phyloP scores from a whole-genome alignment of 2,888 invertebrate species.

The Scotopteryx bipunctaria region DNA sequence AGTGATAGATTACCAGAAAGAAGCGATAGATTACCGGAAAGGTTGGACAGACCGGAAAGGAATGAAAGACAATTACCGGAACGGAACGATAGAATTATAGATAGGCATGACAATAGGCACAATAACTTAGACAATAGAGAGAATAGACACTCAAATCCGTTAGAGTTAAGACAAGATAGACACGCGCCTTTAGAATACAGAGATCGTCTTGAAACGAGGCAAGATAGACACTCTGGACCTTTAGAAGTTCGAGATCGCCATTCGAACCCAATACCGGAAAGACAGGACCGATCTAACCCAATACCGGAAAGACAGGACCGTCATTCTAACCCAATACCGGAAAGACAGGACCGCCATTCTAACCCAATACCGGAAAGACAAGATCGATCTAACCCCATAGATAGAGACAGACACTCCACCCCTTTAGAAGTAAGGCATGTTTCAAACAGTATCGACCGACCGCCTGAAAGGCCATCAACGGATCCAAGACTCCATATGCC shows the following conservation, averaged over 20 bases:
- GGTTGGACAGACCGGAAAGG: conserved; percentile 26
- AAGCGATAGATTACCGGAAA: neutral
- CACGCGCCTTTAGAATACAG: conserved; percentile 36
- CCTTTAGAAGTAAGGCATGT: conserved; percentile 29
- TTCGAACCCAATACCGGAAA: conserved; percentile 30
- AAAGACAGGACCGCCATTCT: conserved; percentile 18
- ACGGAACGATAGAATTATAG: conserved; percentile 22
- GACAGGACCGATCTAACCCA: conserved; percentile 28
- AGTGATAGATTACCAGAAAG: conserved; percentile 34
- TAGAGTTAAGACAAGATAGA: conserved; percentile 32
- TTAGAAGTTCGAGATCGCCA: conserved; percentile 27
- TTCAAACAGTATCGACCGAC: conserved; percentile 9
- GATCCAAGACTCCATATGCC: conserved; percentile 21
- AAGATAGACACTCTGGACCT: conserved; percentile 25
- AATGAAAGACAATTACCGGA: conserved; percentile 30
- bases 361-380: conserved; percentile 18
- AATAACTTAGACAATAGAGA: conserved; percentile 29
- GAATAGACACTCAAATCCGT: conserved; percentile 34
- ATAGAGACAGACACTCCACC: conserved; percentile 32
- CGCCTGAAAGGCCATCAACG: conserved; percentile 17
- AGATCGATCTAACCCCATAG: no score
- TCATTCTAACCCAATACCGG: conserved; percentile 1
- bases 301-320: conserved; percentile 20
- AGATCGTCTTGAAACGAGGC: conserved; percentile 37
- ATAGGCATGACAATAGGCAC: conserved; percentile 26